phyloP scores from a whole-genome alignment of 2,888 invertebrate species.

The Elgonia sp. region DNA sequence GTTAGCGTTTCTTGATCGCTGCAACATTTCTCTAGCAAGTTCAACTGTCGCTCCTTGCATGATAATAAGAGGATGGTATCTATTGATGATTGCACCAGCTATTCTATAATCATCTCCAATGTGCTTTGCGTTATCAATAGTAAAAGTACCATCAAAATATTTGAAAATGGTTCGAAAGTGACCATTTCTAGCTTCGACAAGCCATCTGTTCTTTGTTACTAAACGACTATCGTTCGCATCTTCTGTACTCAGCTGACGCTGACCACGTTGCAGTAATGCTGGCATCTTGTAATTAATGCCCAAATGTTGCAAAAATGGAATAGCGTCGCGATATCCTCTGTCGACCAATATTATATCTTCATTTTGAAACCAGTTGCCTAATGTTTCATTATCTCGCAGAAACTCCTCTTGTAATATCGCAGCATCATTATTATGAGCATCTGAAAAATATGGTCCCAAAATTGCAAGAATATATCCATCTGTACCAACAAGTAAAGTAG shows the following conservation, averaged over 20 bases:
- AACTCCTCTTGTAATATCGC: slow-evolving; percentile 51
- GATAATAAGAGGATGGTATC: slow-evolving; percentile 30
- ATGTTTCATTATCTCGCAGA: slow-evolving; percentile 19
- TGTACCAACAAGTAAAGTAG: slow-evolving; percentile 20
- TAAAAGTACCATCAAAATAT: slow-evolving; percentile 20
- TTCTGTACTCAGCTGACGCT: slow-evolving; percentile 50
- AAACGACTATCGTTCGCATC: slow-evolving; percentile 36
- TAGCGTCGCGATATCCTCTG: slow-evolving; percentile 62
- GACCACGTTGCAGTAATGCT: slow-evolving; percentile 29
- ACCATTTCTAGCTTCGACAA: slow-evolving; percentile 58
- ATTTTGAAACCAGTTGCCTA: slow-evolving; percentile 55
- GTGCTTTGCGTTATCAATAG: slow-evolving; percentile 16
- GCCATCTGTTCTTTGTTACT: slow-evolving; percentile 49
- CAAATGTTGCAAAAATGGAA: slow-evolving; percentile 25
- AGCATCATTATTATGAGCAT: slow-evolving; percentile 63
- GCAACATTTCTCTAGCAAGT: slow-evolving; percentile 43
- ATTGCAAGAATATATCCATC: slow-evolving; percentile 42
- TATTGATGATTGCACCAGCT: slow-evolving; percentile 61
- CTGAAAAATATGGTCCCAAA: slow-evolving; percentile 40
- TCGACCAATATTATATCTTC: slow-evolving; percentile 60
- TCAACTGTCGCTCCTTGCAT: slow-evolving; percentile 51
- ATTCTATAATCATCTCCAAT: slow-evolving; percentile 38
- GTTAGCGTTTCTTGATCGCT: slow-evolving; percentile 40
- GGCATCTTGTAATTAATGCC: slow-evolving; percentile 53
- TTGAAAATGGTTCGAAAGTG: slow-evolving; percentile 49